Evolutionary conservation across 1,140 invertebrate species (phyloP), one percentile per base, ranked within the genome.

Genomic region (Vanessa tameamea): DNA sequence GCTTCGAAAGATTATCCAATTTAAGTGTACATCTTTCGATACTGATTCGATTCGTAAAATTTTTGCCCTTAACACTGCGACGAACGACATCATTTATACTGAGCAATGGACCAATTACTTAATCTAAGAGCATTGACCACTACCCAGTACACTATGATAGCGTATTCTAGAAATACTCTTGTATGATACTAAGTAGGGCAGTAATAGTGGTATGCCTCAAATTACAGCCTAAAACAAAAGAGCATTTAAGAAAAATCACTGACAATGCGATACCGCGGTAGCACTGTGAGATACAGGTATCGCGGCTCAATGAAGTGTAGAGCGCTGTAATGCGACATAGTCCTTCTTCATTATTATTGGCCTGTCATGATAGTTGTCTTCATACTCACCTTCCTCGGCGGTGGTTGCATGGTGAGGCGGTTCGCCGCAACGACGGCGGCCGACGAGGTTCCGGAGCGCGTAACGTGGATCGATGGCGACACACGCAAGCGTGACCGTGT

Each of bases 381-480:
- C 20, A 50, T 51, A 87, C 89, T 95, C 93, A 96, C 95, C 95
- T 96, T 96, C 93, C 95, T 95, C 86, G 95, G 95, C 77, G 95
- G 95, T 79, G 95, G 95, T 94, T 96, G 95, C 95, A 96, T 96
- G 93, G 87, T 94, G 92, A 81, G 69, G 81, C 79, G 80, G 76
- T 75, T 80, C 83, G 82, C 82, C 82, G 82, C 78, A 71, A 73
- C 75, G 79, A 77, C 83, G 82, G 81, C 82, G 75, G 77, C 76
- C 83, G 78, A 80, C 20, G 79, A 70, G 75, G 69, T 70, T 79
- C 53, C 80, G 75, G 67, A 77, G 67, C 75, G 80, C 79, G 76
- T 57, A 76, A 72, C 68, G 77, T 73, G 79, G 86, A 89, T 89
- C 89, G 82, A 89, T 89, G 83, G 70, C 80, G 69, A 84, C 80